Evolutionary conservation across 2,888 invertebrate species (phyloP).

Genomic region (Endotricha flammealis): DNA sequence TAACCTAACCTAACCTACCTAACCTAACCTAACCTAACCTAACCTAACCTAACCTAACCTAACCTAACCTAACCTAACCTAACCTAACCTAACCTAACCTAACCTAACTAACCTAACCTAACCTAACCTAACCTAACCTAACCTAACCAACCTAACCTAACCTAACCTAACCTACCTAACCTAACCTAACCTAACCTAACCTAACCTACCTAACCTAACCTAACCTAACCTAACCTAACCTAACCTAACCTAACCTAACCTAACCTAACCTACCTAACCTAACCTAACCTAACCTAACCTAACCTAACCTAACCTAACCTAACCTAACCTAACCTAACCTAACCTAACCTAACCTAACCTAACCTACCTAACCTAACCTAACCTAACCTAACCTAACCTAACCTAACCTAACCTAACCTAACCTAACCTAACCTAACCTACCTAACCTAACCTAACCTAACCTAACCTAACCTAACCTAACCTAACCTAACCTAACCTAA

Average conservation of each 20-base stretch:
- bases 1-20: constrained; percentile 25
- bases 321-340: constrained; percentile 27
- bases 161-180: constrained; percentile 26
- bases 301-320: constrained; percentile 26
- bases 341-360: constrained; percentile 27
- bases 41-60: constrained; percentile 18
- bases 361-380: constrained; percentile 26
- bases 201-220: constrained; percentile 25
- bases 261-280: constrained; percentile 24
- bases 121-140: constrained; percentile 25
- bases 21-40: constrained; percentile 27
- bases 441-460: constrained; percentile 23
- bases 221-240: constrained; percentile 22
- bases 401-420: constrained; percentile 26
- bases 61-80: constrained; percentile 20
- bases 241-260: constrained; percentile 23
- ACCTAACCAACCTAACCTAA: constrained; percentile 27
- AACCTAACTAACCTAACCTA: constrained; percentile 25
- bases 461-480: constrained; percentile 20
- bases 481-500: constrained; percentile 24
- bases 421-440: constrained; percentile 24
- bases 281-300: constrained; percentile 26
- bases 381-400: constrained; percentile 27
- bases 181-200: constrained; percentile 26
- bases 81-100: constrained; percentile 26